Conservation (phyloP, 2,888 invertebrate genomes). For the Sisyra nigra region DNA sequence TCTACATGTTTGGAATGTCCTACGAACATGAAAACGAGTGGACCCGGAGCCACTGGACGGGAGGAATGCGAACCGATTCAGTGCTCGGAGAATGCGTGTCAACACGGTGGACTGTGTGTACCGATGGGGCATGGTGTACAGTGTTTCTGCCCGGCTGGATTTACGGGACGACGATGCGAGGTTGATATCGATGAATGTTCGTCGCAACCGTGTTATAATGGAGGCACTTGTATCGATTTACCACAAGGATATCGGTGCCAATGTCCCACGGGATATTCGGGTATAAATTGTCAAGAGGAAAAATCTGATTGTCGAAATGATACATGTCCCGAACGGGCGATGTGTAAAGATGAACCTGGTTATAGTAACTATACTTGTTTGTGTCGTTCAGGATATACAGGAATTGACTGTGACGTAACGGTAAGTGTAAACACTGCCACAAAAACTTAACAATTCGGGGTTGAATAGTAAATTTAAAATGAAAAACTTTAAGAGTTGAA, state of each 20-base stretch:
- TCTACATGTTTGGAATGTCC: slow-evolving; percentile 82
- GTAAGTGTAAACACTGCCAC: slow-evolving; percentile 29
- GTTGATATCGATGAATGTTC: slow-evolving; percentile 90
- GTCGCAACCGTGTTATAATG: slow-evolving; percentile 86
- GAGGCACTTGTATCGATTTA: slow-evolving; percentile 78
- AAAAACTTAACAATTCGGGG: not conserved
- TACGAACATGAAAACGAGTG: slow-evolving; percentile 74
- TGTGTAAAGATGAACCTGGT: slow-evolving; percentile 92
- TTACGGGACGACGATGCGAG: slow-evolving; percentile 85
- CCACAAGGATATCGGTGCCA: slow-evolving; percentile 87
- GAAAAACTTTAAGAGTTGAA: not conserved
- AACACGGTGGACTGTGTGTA: slow-evolving; percentile 81
- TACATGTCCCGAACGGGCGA: slow-evolving; percentile 88
- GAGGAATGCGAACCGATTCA: slow-evolving; percentile 79
- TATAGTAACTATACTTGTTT: slow-evolving; percentile 81
- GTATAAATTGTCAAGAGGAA: slow-evolving; percentile 92
- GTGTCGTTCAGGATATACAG: slow-evolving; percentile 89
- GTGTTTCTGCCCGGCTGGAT: slow-evolving; percentile 89
- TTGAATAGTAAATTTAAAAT: not conserved
- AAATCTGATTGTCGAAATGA: slow-evolving; percentile 74
- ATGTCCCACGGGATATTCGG: slow-evolving; percentile 73
- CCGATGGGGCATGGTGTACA: slow-evolving; percentile 79
- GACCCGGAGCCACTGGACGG: slow-evolving; percentile 59
- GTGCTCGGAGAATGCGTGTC: slow-evolving; percentile 75
- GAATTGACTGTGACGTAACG: slow-evolving; percentile 78